Evolutionary conservation across 1,140 invertebrate genomes (phyloP), one percentile per base, ranked within the genome.

Genomic region (Archegozetes longisetosus): DNA sequence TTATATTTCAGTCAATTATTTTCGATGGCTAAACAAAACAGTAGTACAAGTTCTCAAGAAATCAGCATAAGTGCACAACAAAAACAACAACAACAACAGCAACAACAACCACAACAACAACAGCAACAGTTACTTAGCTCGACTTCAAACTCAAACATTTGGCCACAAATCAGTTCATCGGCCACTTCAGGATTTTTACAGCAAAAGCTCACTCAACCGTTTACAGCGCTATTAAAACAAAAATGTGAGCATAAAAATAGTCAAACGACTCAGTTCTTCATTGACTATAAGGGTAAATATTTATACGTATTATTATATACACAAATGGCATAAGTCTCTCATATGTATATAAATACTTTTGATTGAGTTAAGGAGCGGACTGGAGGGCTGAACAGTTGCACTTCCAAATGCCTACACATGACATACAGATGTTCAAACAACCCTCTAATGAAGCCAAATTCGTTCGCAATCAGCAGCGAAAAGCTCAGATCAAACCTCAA

Each of bases 71-170:
- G 17, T 40, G 32, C 32, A 40, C 32, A 40, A 40, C 32, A 9
- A 40, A 40, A 40, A 17, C 17, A 40, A 6, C 32, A 17, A 6
- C 6, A 40, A 6, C 17, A 17, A 40, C 32, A 40, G 32, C 32
- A 40, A 40, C 32, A 6, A 40, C 6, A 40, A 17, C 32, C 32
- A 40, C 32, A 63, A 3, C 25, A 40, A 23, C 22, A 53, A 14
- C 47, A 64, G 29, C 70, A 67, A 63, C 32, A 6, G 17, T 9
- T 40, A 17, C 6, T 40, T 6, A 40, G 32, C 6, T 40, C 32
- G 32, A 6, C 6, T 6, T 40, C 32, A 9, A 40, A 9, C 6
- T 40, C 32, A 40, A 40, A 17, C 32, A 9, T 6, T 40, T 40
- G 6, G 17, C 32, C 6, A 17, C 32, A 40, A 40, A 40, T 40